phyloP scores from a whole-genome alignment of 2,888 invertebrate genomes.

The Hoplodrina blanda region DNA sequence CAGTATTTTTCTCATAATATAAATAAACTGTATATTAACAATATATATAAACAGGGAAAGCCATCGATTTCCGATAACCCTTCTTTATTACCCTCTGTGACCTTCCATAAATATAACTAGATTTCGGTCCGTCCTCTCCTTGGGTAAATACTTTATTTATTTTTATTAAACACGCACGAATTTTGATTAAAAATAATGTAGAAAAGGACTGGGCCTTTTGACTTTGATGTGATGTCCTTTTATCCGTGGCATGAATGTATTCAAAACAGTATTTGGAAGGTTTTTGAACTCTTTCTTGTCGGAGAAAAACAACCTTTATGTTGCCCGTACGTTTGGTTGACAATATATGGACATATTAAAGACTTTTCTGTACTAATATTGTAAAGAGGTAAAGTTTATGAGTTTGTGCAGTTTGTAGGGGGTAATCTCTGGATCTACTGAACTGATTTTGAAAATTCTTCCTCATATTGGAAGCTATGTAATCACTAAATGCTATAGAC shows the following conservation, averaged over 20 bases:
- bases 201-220: not conserved
- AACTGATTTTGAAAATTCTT: too few species aligned
- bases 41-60: conserved; percentile 29
- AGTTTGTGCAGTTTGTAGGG: too few species aligned
- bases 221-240: conserved; percentile 24
- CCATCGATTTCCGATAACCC: conserved; percentile 48
- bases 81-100: conserved; percentile 40
- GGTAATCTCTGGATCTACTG: too few species aligned
- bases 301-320: not conserved
- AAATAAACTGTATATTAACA: conserved; percentile 37
- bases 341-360: not conserved
- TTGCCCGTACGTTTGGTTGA: not conserved
- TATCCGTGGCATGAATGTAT: conserved; percentile 7
- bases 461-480: too few species aligned
- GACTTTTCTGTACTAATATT: not conserved
- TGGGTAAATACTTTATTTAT: conserved; percentile 49
- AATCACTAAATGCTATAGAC: too few species aligned
- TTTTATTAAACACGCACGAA: conserved; percentile 35
- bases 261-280: not conserved
- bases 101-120: conserved; percentile 50
- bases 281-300: not conserved
- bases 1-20: conserved; percentile 31
- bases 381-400: too few species aligned
- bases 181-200: conserved; percentile 40
- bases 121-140: conserved; percentile 12